These are phyloP conservation scores for Epinotia bilunana DNA, from an alignment of 2,888 invertebrate genomes.

Conservation along the genomic window DNA sequence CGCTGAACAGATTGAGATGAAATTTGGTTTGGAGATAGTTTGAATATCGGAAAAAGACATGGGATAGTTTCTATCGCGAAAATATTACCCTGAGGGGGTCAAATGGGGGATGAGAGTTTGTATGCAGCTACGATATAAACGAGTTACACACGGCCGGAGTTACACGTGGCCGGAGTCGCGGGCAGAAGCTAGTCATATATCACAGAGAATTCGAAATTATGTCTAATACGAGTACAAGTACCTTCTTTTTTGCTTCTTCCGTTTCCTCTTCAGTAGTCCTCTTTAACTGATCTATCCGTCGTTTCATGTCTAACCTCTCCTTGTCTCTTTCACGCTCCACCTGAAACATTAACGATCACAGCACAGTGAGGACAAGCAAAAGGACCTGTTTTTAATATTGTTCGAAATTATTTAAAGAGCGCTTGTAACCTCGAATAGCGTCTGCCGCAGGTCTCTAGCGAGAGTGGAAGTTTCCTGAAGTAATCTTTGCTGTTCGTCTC, in stretches of 20 bases:
- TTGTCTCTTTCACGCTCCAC: slow-evolving; percentile 96
- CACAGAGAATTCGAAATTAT: background rate
- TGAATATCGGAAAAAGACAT: too few relatives aligned
- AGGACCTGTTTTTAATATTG: background rate
- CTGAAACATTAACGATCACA: slow-evolving; percentile 63
- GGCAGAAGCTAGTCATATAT: too few relatives aligned
- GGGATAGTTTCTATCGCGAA: too few relatives aligned
- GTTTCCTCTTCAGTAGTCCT: slow-evolving; percentile 94
- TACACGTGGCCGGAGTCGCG: too few relatives aligned
- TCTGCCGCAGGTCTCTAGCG: slow-evolving; percentile 94
- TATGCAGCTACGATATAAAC: too few relatives aligned
- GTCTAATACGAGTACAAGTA: slow-evolving; percentile 55
- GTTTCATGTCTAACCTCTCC: slow-evolving; percentile 93
- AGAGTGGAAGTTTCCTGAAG: slow-evolving; percentile 95
- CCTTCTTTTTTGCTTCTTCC: slow-evolving; percentile 94
- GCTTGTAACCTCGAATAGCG: slow-evolving; percentile 88
- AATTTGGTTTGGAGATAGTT: too few relatives aligned
- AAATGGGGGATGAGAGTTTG: too few relatives aligned
- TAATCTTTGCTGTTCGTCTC: slow-evolving; percentile 95
- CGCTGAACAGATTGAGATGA: too few relatives aligned
- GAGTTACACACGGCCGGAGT: too few relatives aligned
- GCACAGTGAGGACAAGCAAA: background rate
- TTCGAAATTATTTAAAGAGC: background rate
- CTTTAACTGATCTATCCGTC: slow-evolving; percentile 93
- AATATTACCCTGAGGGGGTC: too few relatives aligned